Conservation (phyloP, 2,888 invertebrate genomes). For the Blastobasis adustella region DNA sequence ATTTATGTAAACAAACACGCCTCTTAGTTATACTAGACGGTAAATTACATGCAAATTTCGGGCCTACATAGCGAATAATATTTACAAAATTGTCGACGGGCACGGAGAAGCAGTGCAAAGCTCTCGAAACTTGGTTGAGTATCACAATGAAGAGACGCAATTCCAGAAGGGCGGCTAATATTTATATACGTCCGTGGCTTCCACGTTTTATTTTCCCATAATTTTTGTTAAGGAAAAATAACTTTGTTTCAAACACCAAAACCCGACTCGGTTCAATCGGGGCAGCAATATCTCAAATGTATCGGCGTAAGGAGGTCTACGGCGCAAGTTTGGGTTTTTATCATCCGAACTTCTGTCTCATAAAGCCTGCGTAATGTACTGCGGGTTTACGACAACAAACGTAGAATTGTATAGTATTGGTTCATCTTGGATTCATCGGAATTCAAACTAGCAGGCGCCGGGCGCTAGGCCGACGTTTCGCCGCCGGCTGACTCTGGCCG, state of each 20-base stretch:
- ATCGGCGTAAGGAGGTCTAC: too few relatives aligned
- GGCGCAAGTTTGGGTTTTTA: conserved; percentile 13
- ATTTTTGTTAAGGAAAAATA: too few relatives aligned
- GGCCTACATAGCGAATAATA: conserved; percentile 15
- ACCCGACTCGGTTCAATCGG: too few relatives aligned
- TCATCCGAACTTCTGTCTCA: conserved; percentile 4
- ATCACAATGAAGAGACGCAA: too few relatives aligned
- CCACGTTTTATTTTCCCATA: too few relatives aligned
- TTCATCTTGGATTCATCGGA: conserved; percentile 7
- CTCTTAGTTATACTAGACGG: neutral
- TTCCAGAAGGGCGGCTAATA: too few relatives aligned
- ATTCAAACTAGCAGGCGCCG: conserved; percentile 2
- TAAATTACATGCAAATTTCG: conserved; percentile 10
- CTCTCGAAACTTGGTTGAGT: too few relatives aligned
- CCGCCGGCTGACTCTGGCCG: conserved; percentile 1
- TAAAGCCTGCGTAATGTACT: conserved; percentile 3
- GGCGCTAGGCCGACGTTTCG: conserved; percentile 3
- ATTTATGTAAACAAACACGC: neutral
- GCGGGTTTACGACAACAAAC: conserved; percentile 1
- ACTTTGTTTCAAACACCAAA: too few relatives aligned
- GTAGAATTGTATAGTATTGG: conserved; percentile 2
- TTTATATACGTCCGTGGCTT: too few relatives aligned
- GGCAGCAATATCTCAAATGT: too few relatives aligned
- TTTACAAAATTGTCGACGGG: neutral
- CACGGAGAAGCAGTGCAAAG: too few relatives aligned